A percentile compares a stretch with the other conserved stretches of the same genome.
phyloP scores from a whole-genome alignment of 2,113 vertebrate genomes.

The Muntiacus reevesi region DNA sequence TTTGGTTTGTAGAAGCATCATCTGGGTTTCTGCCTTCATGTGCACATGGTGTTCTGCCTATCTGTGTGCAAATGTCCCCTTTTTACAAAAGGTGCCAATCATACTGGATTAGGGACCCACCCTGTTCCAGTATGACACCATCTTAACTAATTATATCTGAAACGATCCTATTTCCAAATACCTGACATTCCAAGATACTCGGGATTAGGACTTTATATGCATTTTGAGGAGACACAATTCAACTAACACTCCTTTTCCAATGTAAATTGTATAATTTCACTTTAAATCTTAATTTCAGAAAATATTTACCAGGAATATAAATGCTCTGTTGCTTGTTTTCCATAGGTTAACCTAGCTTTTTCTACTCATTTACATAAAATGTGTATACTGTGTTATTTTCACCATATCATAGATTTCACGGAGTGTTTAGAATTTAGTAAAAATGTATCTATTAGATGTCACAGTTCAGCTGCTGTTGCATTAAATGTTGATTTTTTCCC shows the following conservation, averaged over 20 bases:
- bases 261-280: neutral
- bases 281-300: slow-evolving; percentile 10
- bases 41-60: neutral
- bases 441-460: neutral
- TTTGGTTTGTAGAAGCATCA: neutral
- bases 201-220: neutral
- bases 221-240: neutral
- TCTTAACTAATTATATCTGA: slow-evolving; percentile 1
- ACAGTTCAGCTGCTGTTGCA: slow-evolving; percentile 3
- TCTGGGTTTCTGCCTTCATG: neutral
- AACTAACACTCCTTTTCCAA: neutral
- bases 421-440: slow-evolving; percentile 1
- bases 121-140: neutral
- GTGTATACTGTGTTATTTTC: neutral
- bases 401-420: neutral
- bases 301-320: neutral
- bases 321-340: neutral
- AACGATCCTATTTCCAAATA: slow-evolving; percentile 22
- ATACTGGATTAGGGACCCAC: neutral
- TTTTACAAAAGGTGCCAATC: neutral
- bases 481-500: slow-evolving; percentile 18
- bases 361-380: neutral
- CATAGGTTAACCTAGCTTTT: neutral
- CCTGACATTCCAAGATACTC: neutral
- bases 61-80: neutral